Conservation (phyloP, 2,888 invertebrate genomes). For the Mesorhabditis belari region DNA sequence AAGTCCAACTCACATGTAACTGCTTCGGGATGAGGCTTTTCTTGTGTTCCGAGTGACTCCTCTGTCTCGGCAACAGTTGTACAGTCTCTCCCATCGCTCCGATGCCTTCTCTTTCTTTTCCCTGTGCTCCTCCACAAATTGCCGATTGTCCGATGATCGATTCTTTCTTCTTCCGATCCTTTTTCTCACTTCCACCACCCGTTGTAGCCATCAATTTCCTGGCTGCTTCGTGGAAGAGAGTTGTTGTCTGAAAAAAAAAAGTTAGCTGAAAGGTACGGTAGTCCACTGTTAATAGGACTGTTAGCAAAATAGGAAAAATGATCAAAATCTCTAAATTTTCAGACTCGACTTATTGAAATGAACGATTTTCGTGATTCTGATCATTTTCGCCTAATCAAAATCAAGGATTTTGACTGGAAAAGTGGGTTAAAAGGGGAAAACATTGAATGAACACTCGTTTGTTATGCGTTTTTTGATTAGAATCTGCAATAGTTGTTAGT, state of each 20-base stretch:
- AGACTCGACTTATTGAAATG: too few species aligned
- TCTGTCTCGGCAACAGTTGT: conserved; percentile 6
- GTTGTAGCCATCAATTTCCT: conserved; percentile 29
- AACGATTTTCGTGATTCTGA: too few species aligned
- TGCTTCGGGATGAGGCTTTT: conserved; percentile 18
- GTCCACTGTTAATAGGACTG: too few species aligned
- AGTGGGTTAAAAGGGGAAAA: too few species aligned
- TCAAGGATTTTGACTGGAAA: too few species aligned
- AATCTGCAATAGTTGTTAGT: neutral
- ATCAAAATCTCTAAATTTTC: too few species aligned
- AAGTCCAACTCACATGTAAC: conserved; percentile 28
- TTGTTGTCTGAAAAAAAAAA: conserved; percentile 18
- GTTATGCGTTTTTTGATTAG: too few species aligned
- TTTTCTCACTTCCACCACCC: neutral
- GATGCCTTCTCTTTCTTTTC: neutral
- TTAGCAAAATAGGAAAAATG: too few species aligned
- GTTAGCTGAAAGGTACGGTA: too few species aligned
- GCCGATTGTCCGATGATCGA: too few species aligned
- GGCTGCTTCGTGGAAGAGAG: conserved; percentile 37
- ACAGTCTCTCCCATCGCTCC: neutral
- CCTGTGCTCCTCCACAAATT: neutral
- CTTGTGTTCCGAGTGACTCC: conserved; percentile 15
- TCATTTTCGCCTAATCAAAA: too few species aligned
- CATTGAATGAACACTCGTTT: too few species aligned
- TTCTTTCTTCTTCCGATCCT: neutral